Conservation (phyloP, 1,140 invertebrate genomes). For the Cheumatopsyche charites region DNA sequence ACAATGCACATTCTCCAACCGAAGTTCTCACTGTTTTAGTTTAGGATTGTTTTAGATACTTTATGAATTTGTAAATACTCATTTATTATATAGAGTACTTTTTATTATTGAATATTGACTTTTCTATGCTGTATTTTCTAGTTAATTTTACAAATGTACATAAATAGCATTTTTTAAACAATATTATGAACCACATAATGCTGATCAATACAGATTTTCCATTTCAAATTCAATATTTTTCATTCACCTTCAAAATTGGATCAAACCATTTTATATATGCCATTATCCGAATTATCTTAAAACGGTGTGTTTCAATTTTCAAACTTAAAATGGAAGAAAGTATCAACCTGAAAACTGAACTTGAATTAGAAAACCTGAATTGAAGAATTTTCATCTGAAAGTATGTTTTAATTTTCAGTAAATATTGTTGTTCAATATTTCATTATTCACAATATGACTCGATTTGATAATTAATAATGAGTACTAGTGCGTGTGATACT, state of each 20-base stretch:
- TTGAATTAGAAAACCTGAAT: too few species aligned
- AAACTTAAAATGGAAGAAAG: too few species aligned
- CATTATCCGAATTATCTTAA: too few species aligned
- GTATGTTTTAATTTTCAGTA: too few species aligned
- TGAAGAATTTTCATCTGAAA: too few species aligned
- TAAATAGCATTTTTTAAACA: too few species aligned
- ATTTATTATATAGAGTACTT: background rate
- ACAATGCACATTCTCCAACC: constrained; percentile 51
- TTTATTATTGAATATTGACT: constrained; percentile 20
- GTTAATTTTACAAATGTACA: background rate
- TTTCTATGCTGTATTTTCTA: background rate
- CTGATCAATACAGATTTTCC: background rate
- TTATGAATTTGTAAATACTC: constrained; percentile 1
- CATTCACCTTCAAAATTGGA: too few species aligned
- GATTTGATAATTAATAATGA: constrained; percentile 16
- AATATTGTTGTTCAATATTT: too few species aligned
- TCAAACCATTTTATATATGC: too few species aligned
- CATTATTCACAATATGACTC: constrained; percentile 19
- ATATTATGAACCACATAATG: background rate
- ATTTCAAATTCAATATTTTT: too few species aligned
- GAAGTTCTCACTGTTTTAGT: constrained; percentile 59
- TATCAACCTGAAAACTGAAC: too few species aligned
- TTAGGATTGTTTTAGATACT: constrained; percentile 40
- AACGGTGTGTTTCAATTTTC: too few species aligned
- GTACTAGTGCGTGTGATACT: constrained; percentile 48